Conservation (phyloP, 2,888 invertebrate species). For the Rhamnusium bicolor region DNA sequence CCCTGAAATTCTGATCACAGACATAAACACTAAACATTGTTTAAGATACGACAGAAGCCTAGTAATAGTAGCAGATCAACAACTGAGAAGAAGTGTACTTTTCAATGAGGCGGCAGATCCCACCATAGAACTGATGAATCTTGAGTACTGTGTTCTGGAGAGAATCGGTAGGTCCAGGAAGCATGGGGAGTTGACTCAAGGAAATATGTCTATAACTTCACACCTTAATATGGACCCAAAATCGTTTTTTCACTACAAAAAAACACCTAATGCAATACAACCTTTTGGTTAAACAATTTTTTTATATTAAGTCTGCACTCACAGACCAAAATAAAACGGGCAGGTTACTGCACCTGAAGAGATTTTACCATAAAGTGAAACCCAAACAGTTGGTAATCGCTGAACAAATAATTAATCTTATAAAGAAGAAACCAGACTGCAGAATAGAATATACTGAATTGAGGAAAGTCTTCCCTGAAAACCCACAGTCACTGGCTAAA, state of each 20-base stretch:
- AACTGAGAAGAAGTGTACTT: conserved; percentile 74
- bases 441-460: conserved; percentile 73
- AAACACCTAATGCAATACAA: conserved; percentile 76
- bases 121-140: conserved; percentile 71
- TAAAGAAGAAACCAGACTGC: conserved; percentile 74
- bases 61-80: conserved; percentile 81
- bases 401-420: conserved; percentile 73
- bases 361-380: conserved; percentile 76
- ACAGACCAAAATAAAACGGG: conserved; percentile 69
- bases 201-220: conserved; percentile 74
- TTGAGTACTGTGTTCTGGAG: conserved; percentile 83
- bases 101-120: conserved; percentile 73
- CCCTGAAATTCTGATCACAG: too few species aligned
- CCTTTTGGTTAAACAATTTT: conserved; percentile 77
- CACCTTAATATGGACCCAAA: conserved; percentile 77
- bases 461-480: conserved; percentile 68
- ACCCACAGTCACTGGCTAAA: conserved; percentile 65
- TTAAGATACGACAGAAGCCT: conserved; percentile 77
- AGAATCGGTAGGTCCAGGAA: conserved; percentile 81
- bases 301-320: conserved; percentile 71
- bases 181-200: conserved; percentile 80
- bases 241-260: conserved; percentile 76
- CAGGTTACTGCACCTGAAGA: conserved; percentile 76
- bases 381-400: conserved; percentile 73
- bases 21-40: conserved; percentile 37